Evolutionary conservation across 2,113 vertebrate species (phyloP), one percentile per base, ranked within the genome.

Genomic region (Zapornia atra): DNA sequence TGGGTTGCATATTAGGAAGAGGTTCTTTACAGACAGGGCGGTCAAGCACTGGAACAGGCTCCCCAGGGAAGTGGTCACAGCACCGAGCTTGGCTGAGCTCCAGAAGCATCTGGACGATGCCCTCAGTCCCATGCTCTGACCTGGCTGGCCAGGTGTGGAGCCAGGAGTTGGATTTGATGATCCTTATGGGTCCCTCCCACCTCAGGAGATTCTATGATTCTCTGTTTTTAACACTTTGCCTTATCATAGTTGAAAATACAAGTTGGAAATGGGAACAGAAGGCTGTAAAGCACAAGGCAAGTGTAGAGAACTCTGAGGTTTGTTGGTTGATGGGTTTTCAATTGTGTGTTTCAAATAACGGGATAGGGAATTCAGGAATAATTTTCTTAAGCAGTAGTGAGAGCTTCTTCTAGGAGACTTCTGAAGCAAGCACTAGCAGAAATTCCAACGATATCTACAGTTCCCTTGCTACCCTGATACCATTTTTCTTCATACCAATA

Each of bases 311-410:
- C 12, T 61, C 28, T 0, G 4, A 46, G 15, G 13, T 44, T 88
- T 0, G 0, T 29, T 89, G 59, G 9, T 14, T 84, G 33, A 15
- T 51, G 80, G 71, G 8, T 61, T 92, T 93, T 61, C 36, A 68
- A 6, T 38, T 0, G 1, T 1, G 1, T 48, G 22, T 31, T 48
- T 78, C 0, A 0, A 13, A 33, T 40, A 54, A 48, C 9, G 14
- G 4, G 1, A 4, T 16, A 31, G 14, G 19, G 29, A 77, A 60
- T 11, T 78, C 44, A 83, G 54, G 28, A 92, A 46, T 38, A 31
- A 19, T 24, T 72, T 60, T 77, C 76, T 50, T 86, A 53, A 64
- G 29, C 54, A 51, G 13, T 10, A 61, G 29, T 9, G 33, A 78
- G 42, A 78, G 4, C 12, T 81, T 79, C 42, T 10, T 77, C 29